A percentile compares a stretch with the other conserved stretches of the same genome.
Evolutionary conservation across 2,797 vertebrate genomes (phyloP).

Genomic region (Sebastolobus alascanus): DNA sequence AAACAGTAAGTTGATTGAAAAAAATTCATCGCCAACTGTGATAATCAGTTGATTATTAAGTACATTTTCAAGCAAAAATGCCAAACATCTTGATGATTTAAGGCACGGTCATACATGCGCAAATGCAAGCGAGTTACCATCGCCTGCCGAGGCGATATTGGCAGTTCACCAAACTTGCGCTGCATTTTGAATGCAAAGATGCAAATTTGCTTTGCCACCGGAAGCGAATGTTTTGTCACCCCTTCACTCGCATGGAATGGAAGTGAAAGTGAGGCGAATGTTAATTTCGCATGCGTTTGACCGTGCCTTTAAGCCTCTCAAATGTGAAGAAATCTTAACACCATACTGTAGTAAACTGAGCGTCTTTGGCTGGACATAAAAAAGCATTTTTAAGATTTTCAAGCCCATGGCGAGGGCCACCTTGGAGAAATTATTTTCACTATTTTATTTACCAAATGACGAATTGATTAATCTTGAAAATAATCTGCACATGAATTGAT

Average conservation of each 20-base stretch:
- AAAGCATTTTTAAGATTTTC: not conserved
- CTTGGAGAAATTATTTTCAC: not conserved
- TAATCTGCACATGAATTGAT: rapidly evolving
- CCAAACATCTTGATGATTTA: not conserved
- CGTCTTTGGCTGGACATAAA: not conserved
- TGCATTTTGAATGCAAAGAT: too few species aligned
- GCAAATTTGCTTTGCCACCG: too few species aligned
- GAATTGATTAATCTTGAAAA: not conserved
- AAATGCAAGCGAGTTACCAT: too few species aligned
- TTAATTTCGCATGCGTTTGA: too few species aligned
- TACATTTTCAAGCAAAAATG: too few species aligned
- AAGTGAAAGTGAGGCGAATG: too few species aligned
- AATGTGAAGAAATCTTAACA: not conserved
- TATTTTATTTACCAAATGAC: not conserved
- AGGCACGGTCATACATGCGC: rapidly evolving
- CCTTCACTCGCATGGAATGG: too few species aligned
- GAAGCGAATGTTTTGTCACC: too few species aligned
- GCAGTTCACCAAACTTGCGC: too few species aligned
- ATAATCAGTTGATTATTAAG: not conserved
- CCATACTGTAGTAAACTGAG: too few species aligned
- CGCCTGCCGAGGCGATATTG: too few species aligned
- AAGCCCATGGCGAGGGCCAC: too few species aligned
- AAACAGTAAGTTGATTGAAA: not conserved
- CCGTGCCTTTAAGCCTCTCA: not conserved
- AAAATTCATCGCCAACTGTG: not conserved